Evolutionary conservation across 2,797 vertebrate species (phyloP).

Genomic region (Coreius guichenoti): DNA sequence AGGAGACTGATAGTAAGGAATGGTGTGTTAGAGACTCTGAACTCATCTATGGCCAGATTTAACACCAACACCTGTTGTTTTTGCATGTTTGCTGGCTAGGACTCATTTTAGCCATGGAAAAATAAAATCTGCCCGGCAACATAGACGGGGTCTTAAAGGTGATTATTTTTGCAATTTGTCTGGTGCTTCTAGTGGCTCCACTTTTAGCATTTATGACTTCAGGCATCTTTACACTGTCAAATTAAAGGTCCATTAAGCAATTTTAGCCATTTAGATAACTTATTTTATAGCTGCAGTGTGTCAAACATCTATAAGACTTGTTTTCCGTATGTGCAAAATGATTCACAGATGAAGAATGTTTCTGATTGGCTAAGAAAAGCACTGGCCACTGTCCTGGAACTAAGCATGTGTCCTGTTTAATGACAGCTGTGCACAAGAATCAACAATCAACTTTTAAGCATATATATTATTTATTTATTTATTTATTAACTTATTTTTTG

Average conservation of each 20-base stretch:
- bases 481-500: neutral
- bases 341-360: neutral
- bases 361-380: neutral
- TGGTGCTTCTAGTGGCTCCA: neutral
- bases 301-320: neutral
- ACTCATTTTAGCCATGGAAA: constrained; percentile 61
- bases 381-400: neutral
- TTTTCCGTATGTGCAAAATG: neutral
- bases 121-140: constrained; percentile 65
- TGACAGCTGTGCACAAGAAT: constrained; percentile 18
- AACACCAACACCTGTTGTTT: constrained; percentile 74
- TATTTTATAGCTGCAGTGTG: neutral
- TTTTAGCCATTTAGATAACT: neutral
- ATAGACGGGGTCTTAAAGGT: neutral
- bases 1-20: neutral
- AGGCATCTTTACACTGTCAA: neutral
- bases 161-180: neutral
- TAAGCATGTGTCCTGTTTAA: neutral
- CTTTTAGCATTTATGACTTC: neutral
- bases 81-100: constrained; percentile 64
- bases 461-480: neutral
- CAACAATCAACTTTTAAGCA: neutral
- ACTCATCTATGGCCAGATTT: constrained; percentile 68
- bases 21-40: constrained; percentile 57
- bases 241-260: neutral